phyloP scores from a whole-genome alignment of 2,888 invertebrate species.

The Diarsia brunnea region DNA sequence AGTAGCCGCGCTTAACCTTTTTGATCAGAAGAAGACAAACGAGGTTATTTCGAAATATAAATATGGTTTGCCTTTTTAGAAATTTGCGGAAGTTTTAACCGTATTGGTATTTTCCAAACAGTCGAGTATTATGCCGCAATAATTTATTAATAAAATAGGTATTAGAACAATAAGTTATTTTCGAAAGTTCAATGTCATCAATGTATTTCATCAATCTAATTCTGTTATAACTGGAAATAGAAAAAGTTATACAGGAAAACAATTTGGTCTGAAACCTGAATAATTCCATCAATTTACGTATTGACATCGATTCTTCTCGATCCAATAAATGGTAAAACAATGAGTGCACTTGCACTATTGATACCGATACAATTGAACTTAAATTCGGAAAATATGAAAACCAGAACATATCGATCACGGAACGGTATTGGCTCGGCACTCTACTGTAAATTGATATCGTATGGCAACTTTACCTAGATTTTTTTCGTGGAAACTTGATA shows the following conservation, averaged over 20 bases:
- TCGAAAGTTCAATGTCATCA: neutral
- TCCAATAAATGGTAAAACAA: constrained; percentile 31
- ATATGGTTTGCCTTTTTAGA: neutral
- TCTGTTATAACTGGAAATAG: constrained; percentile 16
- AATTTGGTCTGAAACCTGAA: neutral
- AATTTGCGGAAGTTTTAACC: neutral
- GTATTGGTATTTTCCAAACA: neutral
- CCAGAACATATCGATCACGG: constrained; percentile 25
- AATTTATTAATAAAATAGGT: neutral
- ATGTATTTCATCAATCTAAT: neutral
- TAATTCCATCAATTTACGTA: neutral
- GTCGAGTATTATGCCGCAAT: neutral
- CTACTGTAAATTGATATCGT: constrained; percentile 27
- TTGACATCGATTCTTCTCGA: constrained; percentile 7
- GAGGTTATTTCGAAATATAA: constrained; percentile 26
- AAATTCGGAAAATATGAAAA: constrained; percentile 38
- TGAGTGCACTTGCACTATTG: neutral
- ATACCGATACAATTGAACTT: constrained; percentile 20
- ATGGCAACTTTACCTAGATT: constrained; percentile 23
- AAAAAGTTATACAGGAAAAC: constrained; percentile 5
- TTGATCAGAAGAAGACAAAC: constrained; percentile 19
- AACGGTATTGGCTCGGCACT: constrained; percentile 43
- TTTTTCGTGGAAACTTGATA: neutral
- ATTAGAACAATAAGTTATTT: neutral
- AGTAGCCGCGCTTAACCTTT: constrained; percentile 25